Base-by-base conservation (phyloP, 2,113 vertebrate species). In the Platycercus adscitus region DNA sequence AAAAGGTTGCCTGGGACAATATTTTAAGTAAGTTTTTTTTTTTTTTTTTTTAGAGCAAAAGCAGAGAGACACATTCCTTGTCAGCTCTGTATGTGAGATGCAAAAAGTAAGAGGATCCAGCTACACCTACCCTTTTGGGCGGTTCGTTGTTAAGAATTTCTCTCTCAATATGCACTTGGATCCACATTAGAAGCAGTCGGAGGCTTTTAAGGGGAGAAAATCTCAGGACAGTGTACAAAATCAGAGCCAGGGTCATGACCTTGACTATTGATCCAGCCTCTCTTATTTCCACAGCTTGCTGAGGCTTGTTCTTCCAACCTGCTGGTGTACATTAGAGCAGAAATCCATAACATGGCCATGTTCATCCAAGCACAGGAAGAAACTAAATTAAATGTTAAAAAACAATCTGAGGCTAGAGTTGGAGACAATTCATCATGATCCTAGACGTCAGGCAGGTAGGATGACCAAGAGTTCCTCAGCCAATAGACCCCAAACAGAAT, bases 381-480 rank as follows among this genome's bases (percentile, higher is more conserved):
- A 99, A 99, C 99, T 99, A 99, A 99, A 99, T 99, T 99, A 99
- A 99, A 99, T 99, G 99, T 99, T 99, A 99, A 99, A 99, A 99
- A 99, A 99, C 99, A 99, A 99, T 99, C 99, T 99, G 98, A 98
- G 98, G 97, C 98, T 98, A 97, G 98, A 98, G 98, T 98, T 99
- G 98, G 98, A 98, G 98, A 99, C 98, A 98, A 99, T 99, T 99
- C 99, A 99, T 99, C 99, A 99, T 99, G 98, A 99, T 99, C 98
- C 96, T 97, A 97, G 98, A 98, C 83, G 98, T 99, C 98, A 98
- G 98, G 98, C 97, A 98, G 98, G 98, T 99, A 97, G 98, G 98
- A 98, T 97, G 97, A 98, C 98, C 98, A 97, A 97, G 97, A 98
- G 97, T 97, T 97, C 98, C 98, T 97, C 94, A 96, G 98, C 98